Evolutionary conservation across 2,113 vertebrate species (phyloP), one percentile per base, ranked within the genome.

Genomic region (Psilopsiagon aymara): DNA sequence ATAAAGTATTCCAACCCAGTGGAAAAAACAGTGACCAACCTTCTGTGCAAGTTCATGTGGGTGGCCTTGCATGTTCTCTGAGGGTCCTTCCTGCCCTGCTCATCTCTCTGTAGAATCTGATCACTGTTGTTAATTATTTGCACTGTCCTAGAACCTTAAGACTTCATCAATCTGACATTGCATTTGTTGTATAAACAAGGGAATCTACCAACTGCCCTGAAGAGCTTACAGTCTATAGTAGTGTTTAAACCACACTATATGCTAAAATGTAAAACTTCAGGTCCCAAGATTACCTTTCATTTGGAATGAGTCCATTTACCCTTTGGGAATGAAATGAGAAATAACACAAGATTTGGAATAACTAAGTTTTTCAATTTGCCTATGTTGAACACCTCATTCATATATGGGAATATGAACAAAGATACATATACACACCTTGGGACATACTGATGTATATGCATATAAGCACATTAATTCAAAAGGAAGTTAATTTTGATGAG

Each of bases 231-330:
- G 44, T 23, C 25, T 49, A 75, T 53, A 37, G 31, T 17, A 2
- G 47, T 35, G 53, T 75, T 90, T 84, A 92, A 95, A 79, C 31
- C 80, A 79, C 29, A n/a, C 31, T 62, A 11, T 10, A 52, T 4
- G 19, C 88, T 47, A 77, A 96, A 96, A 95, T 3, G 1, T 43
- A 90, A 74, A 95, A 90, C 62, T 95, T 68, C 75, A 81, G 90
- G 62, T 96, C 95, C 95, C 88, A 90, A 78, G 90, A 96, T 92
- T 95, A 96, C 94, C 95, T 93, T 95, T 97, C 94, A 88, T 92
- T 94, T 93, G 95, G 86, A 93, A 86, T 10, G 44, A 37, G 28
- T 86, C 90, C 94, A 95, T 83, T 88, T 94, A 39, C 74, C 93
- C 77, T 28, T 67, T 28, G 33, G 86, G 66, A 88, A 92, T 1